phyloP scores from a whole-genome alignment of 2,113 vertebrate genomes.

The Amazona vittata region DNA sequence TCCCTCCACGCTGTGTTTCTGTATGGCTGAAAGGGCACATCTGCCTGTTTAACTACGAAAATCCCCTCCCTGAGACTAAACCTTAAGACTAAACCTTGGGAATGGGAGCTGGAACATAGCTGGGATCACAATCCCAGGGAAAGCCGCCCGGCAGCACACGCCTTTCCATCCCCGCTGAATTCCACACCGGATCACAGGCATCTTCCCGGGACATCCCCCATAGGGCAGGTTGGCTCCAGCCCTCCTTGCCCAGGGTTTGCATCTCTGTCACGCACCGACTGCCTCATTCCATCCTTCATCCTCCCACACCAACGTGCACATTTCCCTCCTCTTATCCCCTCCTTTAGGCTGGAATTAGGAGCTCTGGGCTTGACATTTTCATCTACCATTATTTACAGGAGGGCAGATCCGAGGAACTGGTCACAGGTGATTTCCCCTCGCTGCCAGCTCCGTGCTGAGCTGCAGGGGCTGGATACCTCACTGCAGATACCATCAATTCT shows the following conservation, averaged over 20 bases:
- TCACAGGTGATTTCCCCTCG: conserved; percentile 34
- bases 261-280: fast-evolving
- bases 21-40: not conserved
- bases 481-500: conserved; percentile 60
- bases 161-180: not conserved
- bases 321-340: not conserved
- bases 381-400: conserved; percentile 60
- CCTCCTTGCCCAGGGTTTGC: not conserved
- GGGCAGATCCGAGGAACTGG: not conserved
- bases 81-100: not conserved
- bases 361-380: conserved; percentile 56
- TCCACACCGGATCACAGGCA: fast-evolving
- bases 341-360: conserved; percentile 18
- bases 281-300: not conserved
- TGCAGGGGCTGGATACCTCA: not conserved
- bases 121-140: not conserved
- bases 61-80: not conserved
- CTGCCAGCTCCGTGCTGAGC: not conserved
- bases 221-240: not conserved
- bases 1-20: fast-evolving
- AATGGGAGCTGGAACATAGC: fast-evolving
- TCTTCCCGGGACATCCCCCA: not conserved
- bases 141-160: not conserved
- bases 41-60: not conserved
- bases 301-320: not conserved